A percentile compares a stretch with the other conserved stretches of the same genome.
These are phyloP conservation scores for Drosophila melanocephala DNA, from an alignment of 2,888 invertebrate genomes.

Conservation along the genomic window DNA sequence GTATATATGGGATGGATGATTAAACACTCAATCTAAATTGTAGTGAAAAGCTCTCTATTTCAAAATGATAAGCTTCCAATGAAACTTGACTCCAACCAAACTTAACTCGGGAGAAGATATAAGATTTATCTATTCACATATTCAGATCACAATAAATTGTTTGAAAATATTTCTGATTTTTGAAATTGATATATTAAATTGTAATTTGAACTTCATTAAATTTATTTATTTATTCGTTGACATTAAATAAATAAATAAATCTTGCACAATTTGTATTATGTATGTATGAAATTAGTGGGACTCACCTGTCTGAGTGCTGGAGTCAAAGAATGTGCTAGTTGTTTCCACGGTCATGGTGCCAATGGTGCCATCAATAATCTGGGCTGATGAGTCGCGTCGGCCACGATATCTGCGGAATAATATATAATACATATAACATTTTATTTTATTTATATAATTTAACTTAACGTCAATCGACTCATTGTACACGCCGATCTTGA, in stretches of 20 bases:
- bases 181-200: background rate
- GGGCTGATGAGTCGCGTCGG: slow-evolving; percentile 92
- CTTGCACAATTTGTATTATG: too few species aligned
- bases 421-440: background rate
- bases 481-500: background rate
- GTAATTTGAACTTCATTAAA: background rate
- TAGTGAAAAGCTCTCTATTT: background rate
- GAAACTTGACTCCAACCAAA: background rate
- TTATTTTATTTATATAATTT: background rate
- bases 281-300: slow-evolving; percentile 40
- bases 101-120: background rate
- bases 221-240: background rate
- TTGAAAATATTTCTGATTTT: background rate
- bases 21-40: background rate
- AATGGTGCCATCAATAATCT: slow-evolving; percentile 95
- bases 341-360: slow-evolving; percentile 97
- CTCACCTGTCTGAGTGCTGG: slow-evolving; percentile 96
- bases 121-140: background rate
- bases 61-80: background rate
- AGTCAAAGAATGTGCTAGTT: slow-evolving; percentile 96
- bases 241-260: too few species aligned
- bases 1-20: background rate
- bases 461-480: background rate
- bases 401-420: slow-evolving; percentile 82
- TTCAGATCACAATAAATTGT: background rate